These are phyloP conservation scores for Thecophora atra DNA, from an alignment of 2,888 invertebrate species.

Conservation along the genomic window DNA sequence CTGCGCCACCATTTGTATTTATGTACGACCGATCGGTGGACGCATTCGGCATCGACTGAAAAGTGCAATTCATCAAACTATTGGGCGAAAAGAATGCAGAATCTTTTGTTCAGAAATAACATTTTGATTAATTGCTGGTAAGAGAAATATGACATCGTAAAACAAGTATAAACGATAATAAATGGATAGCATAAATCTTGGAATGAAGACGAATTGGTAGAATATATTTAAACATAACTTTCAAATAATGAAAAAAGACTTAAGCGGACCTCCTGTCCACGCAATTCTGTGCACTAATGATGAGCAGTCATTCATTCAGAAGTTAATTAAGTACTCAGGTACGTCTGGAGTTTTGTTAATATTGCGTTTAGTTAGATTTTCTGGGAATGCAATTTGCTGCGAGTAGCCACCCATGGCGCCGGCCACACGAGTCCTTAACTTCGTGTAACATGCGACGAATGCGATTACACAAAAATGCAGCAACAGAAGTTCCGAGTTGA, in stretches of 20 bases:
- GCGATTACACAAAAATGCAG: constrained; percentile 15
- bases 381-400: not conserved
- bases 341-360: no score
- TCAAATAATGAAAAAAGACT: no score
- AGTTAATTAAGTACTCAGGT: no score
- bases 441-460: constrained; percentile 13
- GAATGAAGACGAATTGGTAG: no score
- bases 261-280: no score
- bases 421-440: not conserved
- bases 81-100: no score
- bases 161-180: no score
- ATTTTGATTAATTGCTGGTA: not conserved
- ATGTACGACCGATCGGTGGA: not conserved
- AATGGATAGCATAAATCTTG: no score
- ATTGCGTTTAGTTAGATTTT: constrained; percentile 3
- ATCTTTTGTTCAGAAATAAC: not conserved
- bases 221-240: no score
- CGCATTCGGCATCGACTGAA: not conserved
- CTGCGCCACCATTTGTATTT: constrained; percentile 17
- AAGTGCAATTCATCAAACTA: constrained; percentile 7
- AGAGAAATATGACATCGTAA: no score
- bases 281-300: no score
- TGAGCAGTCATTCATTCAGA: no score
- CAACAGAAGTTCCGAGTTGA: not conserved
- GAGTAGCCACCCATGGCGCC: not conserved